A percentile compares a stretch with the other conserved stretches of the same genome.
Evolutionary conservation across 2,797 vertebrate species (phyloP).

Genomic region (Carapus acus): DNA sequence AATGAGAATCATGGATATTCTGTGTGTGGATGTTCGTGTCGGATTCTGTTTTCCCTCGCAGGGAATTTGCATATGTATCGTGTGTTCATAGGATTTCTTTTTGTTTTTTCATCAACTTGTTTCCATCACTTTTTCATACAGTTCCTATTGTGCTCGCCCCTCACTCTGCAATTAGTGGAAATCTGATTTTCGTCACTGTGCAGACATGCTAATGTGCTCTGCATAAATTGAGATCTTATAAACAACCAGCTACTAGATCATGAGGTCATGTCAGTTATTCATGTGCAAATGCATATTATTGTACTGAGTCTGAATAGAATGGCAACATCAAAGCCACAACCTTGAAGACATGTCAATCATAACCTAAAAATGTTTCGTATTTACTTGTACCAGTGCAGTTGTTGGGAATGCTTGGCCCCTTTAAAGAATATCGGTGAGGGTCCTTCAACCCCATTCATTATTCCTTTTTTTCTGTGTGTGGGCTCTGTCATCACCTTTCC

Average conservation of each 20-base stretch:
- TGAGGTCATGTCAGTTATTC: constrained; percentile 22
- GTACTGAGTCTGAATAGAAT: constrained; percentile 7
- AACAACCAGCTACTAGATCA: constrained; percentile 31
- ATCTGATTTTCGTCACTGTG: constrained; percentile 26
- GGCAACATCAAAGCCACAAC: constrained; percentile 18
- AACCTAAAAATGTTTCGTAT: constrained; percentile 42
- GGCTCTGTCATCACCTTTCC: constrained; percentile 18
- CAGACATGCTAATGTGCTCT: constrained; percentile 15
- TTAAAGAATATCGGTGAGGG: too few species aligned
- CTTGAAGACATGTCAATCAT: constrained; percentile 23
- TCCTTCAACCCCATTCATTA: too few species aligned
- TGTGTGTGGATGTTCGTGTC: constrained; percentile 28
- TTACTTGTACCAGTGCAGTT: too few species aligned
- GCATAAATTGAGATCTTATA: constrained; percentile 28
- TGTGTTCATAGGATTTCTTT: constrained; percentile 43
- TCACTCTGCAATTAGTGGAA: constrained; percentile 16
- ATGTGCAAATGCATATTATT: constrained; percentile 46
- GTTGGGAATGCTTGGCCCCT: too few species aligned
- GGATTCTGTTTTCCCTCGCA: constrained; percentile 17
- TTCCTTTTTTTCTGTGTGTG: too few species aligned
- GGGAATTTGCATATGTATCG: constrained; percentile 34
- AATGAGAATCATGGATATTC: constrained; percentile 26
- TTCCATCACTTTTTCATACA: constrained; percentile 29
- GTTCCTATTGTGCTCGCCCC: constrained; percentile 12
- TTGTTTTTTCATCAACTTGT: constrained; percentile 29